Evolutionary conservation across 2,888 invertebrate genomes (phyloP), one percentile per base, ranked within the genome.

Genomic region (Acrocyrtus sp.): DNA sequence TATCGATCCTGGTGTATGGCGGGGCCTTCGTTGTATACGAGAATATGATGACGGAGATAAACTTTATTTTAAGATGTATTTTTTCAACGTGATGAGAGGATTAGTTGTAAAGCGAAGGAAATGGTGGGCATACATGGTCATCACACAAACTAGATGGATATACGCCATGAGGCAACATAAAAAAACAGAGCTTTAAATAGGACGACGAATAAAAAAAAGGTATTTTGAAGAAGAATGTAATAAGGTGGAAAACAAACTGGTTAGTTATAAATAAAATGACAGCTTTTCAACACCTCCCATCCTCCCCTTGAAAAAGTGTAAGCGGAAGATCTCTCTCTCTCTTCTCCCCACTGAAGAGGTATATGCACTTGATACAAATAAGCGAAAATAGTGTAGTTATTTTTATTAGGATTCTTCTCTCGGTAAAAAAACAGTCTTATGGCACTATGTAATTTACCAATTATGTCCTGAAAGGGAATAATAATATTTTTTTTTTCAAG

Each of bases 401-500:
- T 41, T 53, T 51, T 17, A 22, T 24, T 61, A 34, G 50, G 24
- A 57, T 21, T 54, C 50, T 58, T 51, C 67, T 58, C 68, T 68
- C 61, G 68, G 61, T 61, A 67, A 67, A 62, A 62, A 60, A 58
- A 27, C 53, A 68, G 53, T 47, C 50, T 51, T 68, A 45, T 56
- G 41, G 56, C 27, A 56, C 60, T 61, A 54, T 68, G 61, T 68
- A 68, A 68, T 68, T 68, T 68, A 68, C 68, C 68, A 68, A 68
- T 68, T 68, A 68, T 61, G 60, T 54, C 68, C 61, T 68, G 68
- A 68, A 68, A 68, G 68, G 68, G 68, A 68, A 53, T 68, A n/a
- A n/a, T n/a, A n/a, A n/a, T n/a, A n/a, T n/a, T n/a, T n/a, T 68
- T 50, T 68, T 50, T 41, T 22, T 47, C 39, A 22, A 34, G 68